phyloP scores from a whole-genome alignment of 1,140 invertebrate species.

The Drosophila eugracilis region DNA sequence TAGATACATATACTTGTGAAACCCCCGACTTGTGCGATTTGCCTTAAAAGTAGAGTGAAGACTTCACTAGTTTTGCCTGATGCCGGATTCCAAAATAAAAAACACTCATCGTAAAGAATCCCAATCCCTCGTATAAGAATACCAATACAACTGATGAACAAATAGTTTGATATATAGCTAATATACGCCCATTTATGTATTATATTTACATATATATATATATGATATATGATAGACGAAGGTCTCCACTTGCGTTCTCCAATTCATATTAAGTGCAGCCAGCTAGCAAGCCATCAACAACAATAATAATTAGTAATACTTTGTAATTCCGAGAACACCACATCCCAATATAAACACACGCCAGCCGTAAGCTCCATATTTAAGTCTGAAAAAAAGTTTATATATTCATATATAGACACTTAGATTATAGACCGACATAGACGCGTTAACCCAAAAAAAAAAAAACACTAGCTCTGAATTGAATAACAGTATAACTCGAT shows the following conservation, averaged over 20 bases:
- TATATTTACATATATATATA: constrained; percentile 10
- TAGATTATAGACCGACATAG: constrained; percentile 47
- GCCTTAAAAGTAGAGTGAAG: constrained; percentile 69
- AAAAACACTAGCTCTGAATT: constrained; percentile 48
- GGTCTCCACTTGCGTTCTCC: constrained; percentile 40
- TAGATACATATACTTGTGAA: constrained; percentile 13
- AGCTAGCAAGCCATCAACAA: constrained; percentile 51
- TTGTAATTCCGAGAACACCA: constrained; percentile 40
- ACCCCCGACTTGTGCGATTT: constrained; percentile 66
- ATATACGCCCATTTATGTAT: constrained; percentile 27
- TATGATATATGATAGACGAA: constrained; percentile 8
- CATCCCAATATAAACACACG: constrained; percentile 49
- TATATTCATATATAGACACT: constrained; percentile 47
- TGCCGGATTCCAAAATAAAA: constrained; percentile 19
- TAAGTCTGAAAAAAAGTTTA: constrained; percentile 76
- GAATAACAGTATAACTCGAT: constrained; percentile 41
- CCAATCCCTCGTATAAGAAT: constrained; percentile 4
- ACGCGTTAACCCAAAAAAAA: constrained; percentile 33
- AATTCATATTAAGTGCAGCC: constrained; percentile 50
- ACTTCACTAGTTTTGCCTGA: constrained; percentile 51
- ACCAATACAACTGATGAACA: background rate
- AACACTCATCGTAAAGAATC: background rate
- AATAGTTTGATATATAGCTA: background rate
- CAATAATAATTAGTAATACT: constrained; percentile 29
- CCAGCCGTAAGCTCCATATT: constrained; percentile 67